Conservation (phyloP, 2,888 invertebrate species). For the Athripsodes cinereus region DNA sequence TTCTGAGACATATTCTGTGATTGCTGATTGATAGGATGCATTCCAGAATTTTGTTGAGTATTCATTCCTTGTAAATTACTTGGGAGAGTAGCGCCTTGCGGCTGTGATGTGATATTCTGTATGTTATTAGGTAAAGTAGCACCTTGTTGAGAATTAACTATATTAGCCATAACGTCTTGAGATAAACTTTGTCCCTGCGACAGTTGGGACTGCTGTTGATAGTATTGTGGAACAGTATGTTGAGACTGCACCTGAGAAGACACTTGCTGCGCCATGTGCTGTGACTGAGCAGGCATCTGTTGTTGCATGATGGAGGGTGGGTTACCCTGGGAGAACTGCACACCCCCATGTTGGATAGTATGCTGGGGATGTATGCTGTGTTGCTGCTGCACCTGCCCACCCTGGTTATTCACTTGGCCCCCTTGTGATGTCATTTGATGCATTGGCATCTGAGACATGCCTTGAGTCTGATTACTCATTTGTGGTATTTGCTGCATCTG, state of each 20-base stretch:
- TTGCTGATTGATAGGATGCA: constrained; percentile 45
- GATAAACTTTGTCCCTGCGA: constrained; percentile 48
- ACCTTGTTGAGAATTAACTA: constrained; percentile 43
- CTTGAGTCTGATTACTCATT: constrained; percentile 29
- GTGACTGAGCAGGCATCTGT: constrained; percentile 40
- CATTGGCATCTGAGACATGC: constrained; percentile 36
- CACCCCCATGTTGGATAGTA: constrained; percentile 46
- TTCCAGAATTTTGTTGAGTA: constrained; percentile 46
- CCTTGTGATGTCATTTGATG: constrained; percentile 45
- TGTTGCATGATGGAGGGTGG: constrained; percentile 45
- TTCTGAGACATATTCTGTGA: constrained; percentile 54
- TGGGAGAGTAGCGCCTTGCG: constrained; percentile 56
- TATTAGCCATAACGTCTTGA: constrained; percentile 47
- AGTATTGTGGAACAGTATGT: constrained; percentile 48
- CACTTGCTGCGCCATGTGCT: constrained; percentile 34
- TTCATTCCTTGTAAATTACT: constrained; percentile 51
- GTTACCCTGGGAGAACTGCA: constrained; percentile 48
- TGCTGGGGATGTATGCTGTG: constrained; percentile 49
- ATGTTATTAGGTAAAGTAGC: constrained; percentile 44
- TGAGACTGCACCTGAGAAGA: constrained; percentile 43
- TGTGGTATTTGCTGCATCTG: constrained; percentile 49
- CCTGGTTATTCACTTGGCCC: constrained; percentile 47
- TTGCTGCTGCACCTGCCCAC: constrained; percentile 37
- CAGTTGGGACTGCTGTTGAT: constrained; percentile 47
- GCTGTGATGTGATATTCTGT: constrained; percentile 44